Percentiles rank a stretch among this genome's conserved stretches.
phyloP scores from a whole-genome alignment of 2,797 vertebrate genomes.

The Pipistrellus pygmaeus region DNA sequence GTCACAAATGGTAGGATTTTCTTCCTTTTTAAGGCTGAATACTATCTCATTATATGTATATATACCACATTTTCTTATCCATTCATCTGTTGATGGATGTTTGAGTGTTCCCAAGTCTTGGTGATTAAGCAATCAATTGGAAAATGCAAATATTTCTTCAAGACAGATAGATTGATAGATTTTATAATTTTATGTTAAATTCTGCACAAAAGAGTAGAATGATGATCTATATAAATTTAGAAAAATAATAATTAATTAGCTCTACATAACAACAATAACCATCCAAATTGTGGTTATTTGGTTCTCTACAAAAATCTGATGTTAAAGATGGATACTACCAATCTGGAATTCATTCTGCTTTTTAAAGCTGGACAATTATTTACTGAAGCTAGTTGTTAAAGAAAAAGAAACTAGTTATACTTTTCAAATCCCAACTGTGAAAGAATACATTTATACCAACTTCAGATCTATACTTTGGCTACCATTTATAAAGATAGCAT shows the following conservation, averaged over 20 bases:
- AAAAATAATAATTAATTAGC: not conserved
- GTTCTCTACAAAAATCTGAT: not conserved
- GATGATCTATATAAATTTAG: not conserved
- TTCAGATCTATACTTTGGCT: slow-evolving; percentile 76
- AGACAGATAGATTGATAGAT: not conserved
- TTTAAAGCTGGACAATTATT: slow-evolving; percentile 33
- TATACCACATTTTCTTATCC: not conserved
- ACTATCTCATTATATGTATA: not conserved
- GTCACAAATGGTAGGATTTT: not conserved
- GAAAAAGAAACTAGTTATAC: slow-evolving; percentile 66
- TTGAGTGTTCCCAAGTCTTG: not conserved
- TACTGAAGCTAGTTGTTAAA: slow-evolving; percentile 59
- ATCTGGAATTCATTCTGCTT: not conserved
- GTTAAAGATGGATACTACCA: not conserved
- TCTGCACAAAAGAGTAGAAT: not conserved
- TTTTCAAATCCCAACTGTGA: slow-evolving; percentile 77
- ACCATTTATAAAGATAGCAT: slow-evolving; percentile 81
- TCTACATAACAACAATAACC: not conserved
- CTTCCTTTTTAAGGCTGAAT: not conserved
- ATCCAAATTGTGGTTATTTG: not conserved
- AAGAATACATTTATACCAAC: slow-evolving; percentile 79
- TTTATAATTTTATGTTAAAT: not conserved
- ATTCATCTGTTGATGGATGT: not conserved
- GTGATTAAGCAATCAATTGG: not conserved
- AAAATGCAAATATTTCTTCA: not conserved